Evolutionary conservation across 2,113 vertebrate species (phyloP), one percentile per base, ranked within the genome.

Genomic region (Paratilapia polleni): DNA sequence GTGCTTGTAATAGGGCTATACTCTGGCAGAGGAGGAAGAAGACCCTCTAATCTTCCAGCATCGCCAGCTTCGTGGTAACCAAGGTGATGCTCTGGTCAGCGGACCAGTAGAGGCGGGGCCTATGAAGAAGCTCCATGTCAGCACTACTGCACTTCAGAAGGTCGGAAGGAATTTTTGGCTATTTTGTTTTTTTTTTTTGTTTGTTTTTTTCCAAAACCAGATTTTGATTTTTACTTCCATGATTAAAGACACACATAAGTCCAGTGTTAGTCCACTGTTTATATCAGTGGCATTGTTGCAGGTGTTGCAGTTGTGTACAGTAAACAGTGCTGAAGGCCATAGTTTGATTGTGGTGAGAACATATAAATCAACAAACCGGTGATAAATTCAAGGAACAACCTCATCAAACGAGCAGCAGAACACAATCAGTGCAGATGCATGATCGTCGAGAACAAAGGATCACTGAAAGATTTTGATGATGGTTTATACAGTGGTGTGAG

Each of bases 121-220:
- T 4, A 99, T 99, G 98, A 99, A 99, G 95, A 99, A 99, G 82
- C 91, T 99, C 8, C 98, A 99, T 0, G 98, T 99, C 93, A 99
- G 98, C 97, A 99, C 98, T 56, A 99, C 98, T 41, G 99, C 99
- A 52, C 95, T 99, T 74, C 98, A 99, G 93, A 99, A 99, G 97
- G 98, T 98, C 41, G 78, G 90, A 66, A 9, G 49, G 31, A 15
- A 47, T 43, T 26, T 31, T 13, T 70, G 20, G 5, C 15, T n/a
- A 17, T 87, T 60, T 28, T 22, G 38, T 61, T 24, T 31, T 24
- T 49, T 64, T 1, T 0, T n/a, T n/a, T 14, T n/a, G n/a, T n/a
- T n/a, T n/a, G n/a, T n/a, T n/a, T n/a, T n/a, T n/a, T n/a, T n/a
- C n/a, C 11, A 36, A 75, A 47, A 41, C 11, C 8, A 11, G 3